Base-by-base conservation (phyloP, 2,888 invertebrate species). In the Cristatella mucedo region DNA sequence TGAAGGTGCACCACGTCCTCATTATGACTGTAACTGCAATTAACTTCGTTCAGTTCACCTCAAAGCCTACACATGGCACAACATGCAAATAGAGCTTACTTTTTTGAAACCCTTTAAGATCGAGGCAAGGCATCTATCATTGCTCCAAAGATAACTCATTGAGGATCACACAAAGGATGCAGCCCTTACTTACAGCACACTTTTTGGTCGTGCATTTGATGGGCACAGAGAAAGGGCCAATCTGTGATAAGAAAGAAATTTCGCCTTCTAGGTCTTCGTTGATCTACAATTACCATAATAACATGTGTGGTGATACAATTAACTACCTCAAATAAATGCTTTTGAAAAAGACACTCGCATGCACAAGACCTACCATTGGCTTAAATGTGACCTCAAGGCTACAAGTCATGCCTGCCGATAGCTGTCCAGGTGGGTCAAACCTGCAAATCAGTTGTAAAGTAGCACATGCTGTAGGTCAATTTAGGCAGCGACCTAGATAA, bases 321-420 rank as follows among this genome's bases (percentile, higher is more conserved):
- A 30, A 19, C n/a, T 4, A 15, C n/a, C 21, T 9, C 9, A n/a
- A 9, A 26, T 26, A 26, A 11, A 26, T 26, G n/a, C 36, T 16
- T 2, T 4, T 9, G 11, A 21, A 34, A 4, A 21, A 34, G 22
- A 21, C 20, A 34, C 26, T 16, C 26, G 13, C 11, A 26, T 21
- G 21, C 9, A 34, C 36, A 34, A 16, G 11, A 24, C 53, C 46
- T 42, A 63, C 62, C 60, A 59, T 62, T 18, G 66, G 64, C 47
- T 56, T 58, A 45, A 66, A 66, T 2, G 59, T 62, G 18, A 66
- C 63, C 21, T 55, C 38, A 50, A 66, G 54, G 29, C 65, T 61
- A 53, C 65, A 66, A 4, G 64, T 61, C 41, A 66, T 47, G 21
- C 66, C 66, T 30, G 66, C 65, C 11, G 65, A 66, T 54, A 66